Evolutionary conservation across 2,113 vertebrate species (phyloP).

Genomic region (Anseranas semipalmata): DNA sequence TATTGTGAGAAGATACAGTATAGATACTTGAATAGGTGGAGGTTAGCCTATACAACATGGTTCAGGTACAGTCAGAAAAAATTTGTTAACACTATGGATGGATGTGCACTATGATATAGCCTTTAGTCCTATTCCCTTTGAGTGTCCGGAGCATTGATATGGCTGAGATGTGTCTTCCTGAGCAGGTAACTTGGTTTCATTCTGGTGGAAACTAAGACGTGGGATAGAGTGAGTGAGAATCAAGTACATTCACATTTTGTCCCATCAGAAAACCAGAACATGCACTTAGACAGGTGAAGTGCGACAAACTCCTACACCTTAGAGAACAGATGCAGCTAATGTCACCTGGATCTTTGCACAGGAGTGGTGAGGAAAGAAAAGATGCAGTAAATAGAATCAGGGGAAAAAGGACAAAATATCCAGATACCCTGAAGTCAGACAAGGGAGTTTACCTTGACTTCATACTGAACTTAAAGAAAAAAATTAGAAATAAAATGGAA

Average conservation of each 20-base stretch:
- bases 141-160: background rate
- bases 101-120: background rate
- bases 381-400: background rate
- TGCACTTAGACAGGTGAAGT: background rate
- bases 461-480: background rate
- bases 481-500: background rate
- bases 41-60: background rate
- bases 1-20: background rate
- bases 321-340: background rate
- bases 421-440: background rate
- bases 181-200: background rate
- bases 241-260: background rate
- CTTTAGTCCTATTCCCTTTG: background rate
- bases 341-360: background rate
- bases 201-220: background rate
- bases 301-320: background rate
- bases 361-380: background rate
- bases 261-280: background rate
- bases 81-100: background rate
- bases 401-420: background rate
- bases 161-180: background rate
- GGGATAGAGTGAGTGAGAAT: background rate
- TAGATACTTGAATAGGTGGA: background rate
- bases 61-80: background rate
- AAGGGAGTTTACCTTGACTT: background rate